A percentile compares a stretch with the other conserved stretches of the same genome.
phyloP scores from a whole-genome alignment of 2,888 invertebrate genomes.

The Teleiodes luculella region DNA sequence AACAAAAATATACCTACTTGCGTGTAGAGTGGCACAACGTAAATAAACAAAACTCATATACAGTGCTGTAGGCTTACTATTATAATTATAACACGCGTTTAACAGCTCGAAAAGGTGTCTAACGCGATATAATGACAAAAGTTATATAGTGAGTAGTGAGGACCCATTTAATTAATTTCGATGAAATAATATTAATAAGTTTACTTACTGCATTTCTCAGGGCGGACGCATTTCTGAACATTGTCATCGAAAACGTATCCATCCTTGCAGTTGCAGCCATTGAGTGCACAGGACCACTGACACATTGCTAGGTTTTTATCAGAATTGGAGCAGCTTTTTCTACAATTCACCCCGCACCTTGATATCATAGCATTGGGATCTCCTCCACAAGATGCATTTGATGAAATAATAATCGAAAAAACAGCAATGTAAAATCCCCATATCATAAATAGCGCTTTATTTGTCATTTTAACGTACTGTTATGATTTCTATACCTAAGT shows the following conservation, averaged over 20 bases:
- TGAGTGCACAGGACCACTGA: conserved; percentile 15
- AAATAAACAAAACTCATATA: too few species aligned
- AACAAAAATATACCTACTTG: too few species aligned
- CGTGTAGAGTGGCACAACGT: too few species aligned
- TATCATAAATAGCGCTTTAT: neutral
- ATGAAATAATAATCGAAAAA: neutral
- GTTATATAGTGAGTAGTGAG: too few species aligned
- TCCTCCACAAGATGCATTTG: conserved; percentile 25
- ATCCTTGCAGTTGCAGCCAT: conserved; percentile 34
- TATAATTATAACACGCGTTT: too few species aligned
- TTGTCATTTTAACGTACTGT: too few species aligned
- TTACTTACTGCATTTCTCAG: conserved; percentile 34
- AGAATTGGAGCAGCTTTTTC: conserved; percentile 27
- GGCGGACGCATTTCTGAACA: neutral
- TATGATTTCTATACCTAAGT: too few species aligned
- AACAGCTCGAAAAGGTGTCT: too few species aligned
- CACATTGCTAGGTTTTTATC: conserved; percentile 14
- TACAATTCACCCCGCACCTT: conserved; percentile 35
- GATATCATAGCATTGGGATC: conserved; percentile 32
- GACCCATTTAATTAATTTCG: too few species aligned
- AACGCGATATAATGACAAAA: too few species aligned
- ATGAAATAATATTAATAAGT: too few species aligned
- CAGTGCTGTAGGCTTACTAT: too few species aligned
- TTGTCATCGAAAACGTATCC: conserved; percentile 28
- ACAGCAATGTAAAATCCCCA: neutral